Base-by-base conservation (phyloP, 1,140 invertebrate genomes). In the Artemia franciscana region DNA sequence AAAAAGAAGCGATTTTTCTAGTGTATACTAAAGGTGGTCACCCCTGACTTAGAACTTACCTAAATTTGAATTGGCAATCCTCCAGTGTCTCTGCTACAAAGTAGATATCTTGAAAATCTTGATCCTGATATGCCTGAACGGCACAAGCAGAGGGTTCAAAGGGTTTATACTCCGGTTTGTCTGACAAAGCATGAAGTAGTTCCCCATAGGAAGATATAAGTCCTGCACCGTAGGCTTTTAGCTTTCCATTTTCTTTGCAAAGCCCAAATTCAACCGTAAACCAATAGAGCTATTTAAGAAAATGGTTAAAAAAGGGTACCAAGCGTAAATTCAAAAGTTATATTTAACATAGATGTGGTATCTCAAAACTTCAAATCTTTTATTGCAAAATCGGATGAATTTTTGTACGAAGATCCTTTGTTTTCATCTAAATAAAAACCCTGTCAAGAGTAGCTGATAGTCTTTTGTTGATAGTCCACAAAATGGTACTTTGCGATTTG, bases 221-320 rank as follows among this genome's bases (percentile, higher is more conserved):
- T 57, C 94, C 95, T 26, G 95, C 95, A 4, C 95, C 95, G 70
- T 96, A 98, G 0, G 92, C 95, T 73, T 89, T 88, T 24, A 93
- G 78, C 30, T 74, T 72, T 5, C 85, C 86, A 60, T 85, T 78
- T 76, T 98, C 90, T 74, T 89, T 91, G 80, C 92, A 97, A 5
- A 99, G 78, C 62, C 95, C 95, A 71, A 98, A 99, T 75, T 99
- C 95, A 61, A 98, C 88, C 18, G 94, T 98, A 76, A 99, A 99
- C 94, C 94, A 98, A 74, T 98, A 98, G 51, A 97, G 79, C 88
- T 93, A n/a, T n/a, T n/a, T n/a, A n/a, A n/a, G n/a, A n/a, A n/a
- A n/a, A n/a, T n/a, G n/a, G n/a, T n/a, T n/a, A n/a, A n/a, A n/a
- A n/a, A n/a, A n/a, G n/a, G n/a, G n/a, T n/a, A n/a, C n/a, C n/a